phyloP scores from a whole-genome alignment of 2,888 invertebrate species.

The Lapara coniferarum region DNA sequence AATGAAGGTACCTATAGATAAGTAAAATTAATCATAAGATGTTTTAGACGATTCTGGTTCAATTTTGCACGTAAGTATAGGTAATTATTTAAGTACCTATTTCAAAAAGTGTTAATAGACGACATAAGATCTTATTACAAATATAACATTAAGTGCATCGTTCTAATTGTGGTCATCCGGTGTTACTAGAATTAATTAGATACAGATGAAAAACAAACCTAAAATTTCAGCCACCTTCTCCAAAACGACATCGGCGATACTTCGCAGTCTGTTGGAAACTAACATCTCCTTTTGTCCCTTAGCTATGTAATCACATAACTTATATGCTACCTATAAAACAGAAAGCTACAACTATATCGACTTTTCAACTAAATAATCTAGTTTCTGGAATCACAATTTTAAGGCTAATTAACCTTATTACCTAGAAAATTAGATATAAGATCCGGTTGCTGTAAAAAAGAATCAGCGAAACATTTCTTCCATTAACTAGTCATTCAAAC shows the following conservation, averaged over 20 bases:
- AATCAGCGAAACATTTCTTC: background rate
- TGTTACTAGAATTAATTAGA: background rate
- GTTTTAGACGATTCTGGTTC: too few relatives aligned
- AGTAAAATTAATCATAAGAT: too few relatives aligned
- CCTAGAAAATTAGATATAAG: too few relatives aligned
- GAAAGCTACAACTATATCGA: too few relatives aligned
- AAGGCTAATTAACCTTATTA: too few relatives aligned
- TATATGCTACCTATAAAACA: conserved; percentile 67
- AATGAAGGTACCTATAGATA: too few relatives aligned
- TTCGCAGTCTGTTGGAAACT: conserved; percentile 81
- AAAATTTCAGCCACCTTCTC: conserved; percentile 82
- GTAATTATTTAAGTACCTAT: too few relatives aligned
- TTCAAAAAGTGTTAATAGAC: too few relatives aligned
- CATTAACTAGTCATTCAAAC: too few relatives aligned
- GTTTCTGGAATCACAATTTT: too few relatives aligned
- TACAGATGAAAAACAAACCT: conserved; percentile 48
- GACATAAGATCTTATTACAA: background rate
- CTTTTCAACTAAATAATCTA: too few relatives aligned
- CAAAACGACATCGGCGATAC: conserved; percentile 83
- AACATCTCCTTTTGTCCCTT: conserved; percentile 80
- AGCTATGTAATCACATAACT: conserved; percentile 77
- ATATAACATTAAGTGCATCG: background rate
- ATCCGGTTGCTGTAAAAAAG: background rate
- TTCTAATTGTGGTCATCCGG: background rate
- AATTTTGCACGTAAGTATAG: too few relatives aligned